phyloP scores from a whole-genome alignment of 2,113 vertebrate species.

The Heliornis fulica region DNA sequence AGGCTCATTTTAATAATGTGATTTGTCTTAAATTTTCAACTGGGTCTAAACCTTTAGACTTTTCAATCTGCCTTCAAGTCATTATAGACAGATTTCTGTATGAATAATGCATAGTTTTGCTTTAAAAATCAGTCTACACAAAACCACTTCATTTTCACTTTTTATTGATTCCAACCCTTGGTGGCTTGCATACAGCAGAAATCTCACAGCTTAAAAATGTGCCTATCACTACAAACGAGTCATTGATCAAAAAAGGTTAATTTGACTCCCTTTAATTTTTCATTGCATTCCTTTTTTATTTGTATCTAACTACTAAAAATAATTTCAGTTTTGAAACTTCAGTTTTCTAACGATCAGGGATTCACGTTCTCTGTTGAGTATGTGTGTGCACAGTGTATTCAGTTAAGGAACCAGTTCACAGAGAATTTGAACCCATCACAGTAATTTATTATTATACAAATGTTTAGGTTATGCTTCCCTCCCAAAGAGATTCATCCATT shows the following conservation, averaged over 20 bases:
- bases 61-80: slow-evolving; percentile 1
- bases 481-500: not conserved
- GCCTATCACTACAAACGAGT: not conserved
- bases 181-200: not conserved
- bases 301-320: not conserved
- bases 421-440: not conserved
- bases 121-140: slow-evolving; percentile 1
- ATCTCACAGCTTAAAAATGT: slow-evolving; percentile 41
- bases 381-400: not conserved
- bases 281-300: not conserved
- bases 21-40: slow-evolving; percentile 43
- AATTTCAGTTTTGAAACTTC: slow-evolving; percentile 7
- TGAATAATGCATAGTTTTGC: slow-evolving; percentile 36
- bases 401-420: not conserved
- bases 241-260: slow-evolving; percentile 41
- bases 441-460: not conserved
- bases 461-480: not conserved
- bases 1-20: slow-evolving; percentile 25
- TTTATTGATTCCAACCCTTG: slow-evolving; percentile 23
- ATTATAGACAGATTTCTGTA: slow-evolving; percentile 12
- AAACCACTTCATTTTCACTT: slow-evolving; percentile 41
- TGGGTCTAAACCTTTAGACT: not conserved
- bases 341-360: not conserved
- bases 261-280: slow-evolving; percentile 40
- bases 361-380: not conserved